Conservation (phyloP, 2,888 invertebrate species). For the Lepidocyrtoides sp. region DNA sequence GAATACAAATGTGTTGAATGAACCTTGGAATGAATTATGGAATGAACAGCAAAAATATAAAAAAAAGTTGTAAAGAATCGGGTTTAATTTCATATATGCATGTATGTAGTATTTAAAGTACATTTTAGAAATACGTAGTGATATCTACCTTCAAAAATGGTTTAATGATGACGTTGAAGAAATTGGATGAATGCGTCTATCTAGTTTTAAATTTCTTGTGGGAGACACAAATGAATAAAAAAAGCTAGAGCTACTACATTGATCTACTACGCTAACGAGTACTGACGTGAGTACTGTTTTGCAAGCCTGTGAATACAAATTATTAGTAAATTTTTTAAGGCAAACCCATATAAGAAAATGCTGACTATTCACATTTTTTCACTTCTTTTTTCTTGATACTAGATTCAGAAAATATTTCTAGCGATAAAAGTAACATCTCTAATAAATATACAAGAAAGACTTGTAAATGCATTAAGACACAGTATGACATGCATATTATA, state of each 20-base stretch:
- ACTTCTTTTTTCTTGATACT: too few relatives aligned
- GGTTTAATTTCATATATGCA: neutral
- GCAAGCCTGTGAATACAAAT: slow-evolving; percentile 57
- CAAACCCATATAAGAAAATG: neutral
- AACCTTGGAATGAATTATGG: too few relatives aligned
- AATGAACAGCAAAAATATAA: too few relatives aligned
- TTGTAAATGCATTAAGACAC: too few relatives aligned
- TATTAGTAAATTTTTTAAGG: neutral
- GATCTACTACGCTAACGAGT: slow-evolving; percentile 38
- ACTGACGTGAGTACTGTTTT: neutral
- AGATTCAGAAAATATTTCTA: too few relatives aligned
- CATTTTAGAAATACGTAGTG: too few relatives aligned
- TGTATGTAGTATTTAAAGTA: neutral
- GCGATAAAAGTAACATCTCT: too few relatives aligned
- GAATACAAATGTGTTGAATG: neutral
- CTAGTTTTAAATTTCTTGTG: neutral
- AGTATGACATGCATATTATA: too few relatives aligned
- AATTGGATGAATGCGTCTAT: slow-evolving; percentile 12
- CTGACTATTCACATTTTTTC: neutral
- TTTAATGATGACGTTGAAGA: neutral
- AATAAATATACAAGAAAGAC: too few relatives aligned
- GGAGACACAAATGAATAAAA: neutral
- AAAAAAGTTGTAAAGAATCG: neutral
- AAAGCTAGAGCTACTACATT: neutral
- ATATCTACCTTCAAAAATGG: neutral